Conservation (phyloP, 2,888 invertebrate species). For the Monoplex corrugatus region DNA sequence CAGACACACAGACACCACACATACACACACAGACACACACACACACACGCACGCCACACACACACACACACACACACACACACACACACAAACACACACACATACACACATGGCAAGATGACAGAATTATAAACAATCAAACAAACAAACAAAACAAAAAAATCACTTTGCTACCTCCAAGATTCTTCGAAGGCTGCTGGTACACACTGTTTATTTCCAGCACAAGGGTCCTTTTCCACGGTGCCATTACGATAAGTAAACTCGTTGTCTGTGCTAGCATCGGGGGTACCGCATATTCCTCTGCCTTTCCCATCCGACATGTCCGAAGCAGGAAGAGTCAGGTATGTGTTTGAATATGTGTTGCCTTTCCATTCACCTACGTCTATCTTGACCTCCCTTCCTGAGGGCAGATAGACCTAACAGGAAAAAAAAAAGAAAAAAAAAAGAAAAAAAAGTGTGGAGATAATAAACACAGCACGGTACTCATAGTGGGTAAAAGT, state of each 20-base stretch:
- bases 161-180: conserved; percentile 14
- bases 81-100: too few species aligned
- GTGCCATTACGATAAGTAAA: conserved; percentile 13
- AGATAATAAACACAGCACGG: background rate
- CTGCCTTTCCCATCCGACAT: background rate
- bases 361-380: background rate
- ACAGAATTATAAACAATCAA: too few species aligned
- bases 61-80: too few species aligned
- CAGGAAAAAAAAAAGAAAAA: too few species aligned
- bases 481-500: too few species aligned
- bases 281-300: conserved; percentile 22
- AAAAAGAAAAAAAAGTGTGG: too few species aligned
- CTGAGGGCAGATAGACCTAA: conserved; percentile 4
- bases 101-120: too few species aligned
- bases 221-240: background rate
- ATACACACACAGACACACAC: too few species aligned
- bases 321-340: background rate
- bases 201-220: background rate
- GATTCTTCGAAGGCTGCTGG: background rate
- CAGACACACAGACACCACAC: too few species aligned
- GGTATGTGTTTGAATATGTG: background rate
- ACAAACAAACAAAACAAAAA: too few species aligned
- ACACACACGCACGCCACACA: too few species aligned
- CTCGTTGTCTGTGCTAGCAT: background rate
- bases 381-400: background rate